Conservation (phyloP, 2,113 vertebrate genomes). For the Fregetta grallaria region DNA sequence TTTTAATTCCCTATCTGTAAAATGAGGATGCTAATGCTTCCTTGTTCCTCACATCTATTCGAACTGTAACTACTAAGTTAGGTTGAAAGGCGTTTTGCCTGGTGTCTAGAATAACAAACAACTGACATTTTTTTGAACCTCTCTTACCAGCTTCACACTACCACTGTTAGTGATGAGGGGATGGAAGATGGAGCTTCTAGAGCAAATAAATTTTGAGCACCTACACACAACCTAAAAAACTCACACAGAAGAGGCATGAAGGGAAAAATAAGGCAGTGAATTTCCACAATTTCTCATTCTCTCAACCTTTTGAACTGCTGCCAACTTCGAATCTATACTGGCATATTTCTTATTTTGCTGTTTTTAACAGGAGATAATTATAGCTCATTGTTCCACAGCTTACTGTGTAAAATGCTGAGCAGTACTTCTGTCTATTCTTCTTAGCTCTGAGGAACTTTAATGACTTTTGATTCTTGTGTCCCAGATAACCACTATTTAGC, state of each 20-base stretch:
- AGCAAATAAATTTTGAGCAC: background rate
- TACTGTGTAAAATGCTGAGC: conserved; percentile 43
- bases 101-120: background rate
- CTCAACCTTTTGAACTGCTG: conserved; percentile 1
- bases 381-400: conserved; percentile 41
- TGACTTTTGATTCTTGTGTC: conserved; percentile 22
- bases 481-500: conserved; percentile 9
- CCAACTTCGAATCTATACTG: conserved; percentile 18
- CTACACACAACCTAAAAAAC: background rate
- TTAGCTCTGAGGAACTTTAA: conserved; percentile 18
- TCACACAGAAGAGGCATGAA: background rate
- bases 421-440: conserved; percentile 39
- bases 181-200: background rate
- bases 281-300: conserved; percentile 27
- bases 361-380: conserved; percentile 40
- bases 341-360: conserved; percentile 43
- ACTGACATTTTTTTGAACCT: background rate
- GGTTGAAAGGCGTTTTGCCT: background rate
- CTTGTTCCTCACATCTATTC: background rate
- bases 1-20: background rate
- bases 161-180: background rate
- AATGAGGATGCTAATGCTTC: background rate
- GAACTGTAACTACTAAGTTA: background rate
- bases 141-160: background rate
- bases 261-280: conserved; percentile 12